Base-by-base conservation (phyloP, 2,888 invertebrate genomes). In the Formica aserva region DNA sequence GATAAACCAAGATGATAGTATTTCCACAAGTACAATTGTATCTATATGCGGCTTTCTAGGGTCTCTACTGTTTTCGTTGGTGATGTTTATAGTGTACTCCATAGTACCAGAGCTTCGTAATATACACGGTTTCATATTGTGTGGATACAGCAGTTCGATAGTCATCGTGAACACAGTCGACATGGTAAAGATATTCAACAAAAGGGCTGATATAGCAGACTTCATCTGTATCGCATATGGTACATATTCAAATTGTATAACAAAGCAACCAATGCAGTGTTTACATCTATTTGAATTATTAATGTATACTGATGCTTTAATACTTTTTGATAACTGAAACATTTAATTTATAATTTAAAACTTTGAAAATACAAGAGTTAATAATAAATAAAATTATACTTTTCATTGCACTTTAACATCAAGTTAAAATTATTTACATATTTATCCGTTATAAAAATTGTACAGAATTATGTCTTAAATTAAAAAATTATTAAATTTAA, bases 71-170 rank as follows among this genome's bases (percentile, higher is more conserved):
- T 95, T 94, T 32, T 88, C 95, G 0, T 3, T 94, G 4, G 80
- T 87, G 3, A 95, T 94, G 0, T 92, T 94, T 18, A 13, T 94
- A 38, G 91, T 94, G 29, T 94, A 95, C 78, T 87, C 90, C 15
- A 62, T 94, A 18, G 71, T 94, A 5, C 93, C 94, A 1, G 93
- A 94, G 45, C 83, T 95, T 63, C 88, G 88, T 52, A 95, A 94
- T 63, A 91, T 95, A 67, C 95, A 95, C 32, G 95, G 95, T 0
- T 83, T 83, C 5, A 93, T 92, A 0, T 87, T 95, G 13, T 92
- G 94, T 32, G 89, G 41, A 41, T 91, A 60, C 92, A 95, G 41
- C 86, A 88, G 94, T 0, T 88, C 87, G 26, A 89, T 95, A 32
- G 77, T 92, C 63, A 55, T 93, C 15, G 92, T 92, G 5, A 94